These are phyloP conservation scores for Drosophila azteca DNA, from an alignment of 1,140 invertebrate genomes.

Conservation along the genomic window DNA sequence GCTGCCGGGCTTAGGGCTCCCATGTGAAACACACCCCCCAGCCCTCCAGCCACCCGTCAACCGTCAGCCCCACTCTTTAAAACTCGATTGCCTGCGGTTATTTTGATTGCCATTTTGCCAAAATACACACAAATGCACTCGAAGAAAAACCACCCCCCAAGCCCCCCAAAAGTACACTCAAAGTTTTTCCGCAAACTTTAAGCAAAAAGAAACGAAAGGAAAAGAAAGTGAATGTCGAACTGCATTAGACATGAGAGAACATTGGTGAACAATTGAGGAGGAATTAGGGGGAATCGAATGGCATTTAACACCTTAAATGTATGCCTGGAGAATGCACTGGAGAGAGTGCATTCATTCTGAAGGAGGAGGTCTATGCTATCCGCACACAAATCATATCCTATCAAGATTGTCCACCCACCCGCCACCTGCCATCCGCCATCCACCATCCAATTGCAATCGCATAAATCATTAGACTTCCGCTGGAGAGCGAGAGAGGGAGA, in stretches of 20 bases:
- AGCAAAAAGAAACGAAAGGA: constrained; percentile 63
- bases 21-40: too few species aligned
- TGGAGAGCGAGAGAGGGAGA: constrained; percentile 5
- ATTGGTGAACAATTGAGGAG: constrained; percentile 1
- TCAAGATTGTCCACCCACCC: constrained; percentile 8
- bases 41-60: too few species aligned
- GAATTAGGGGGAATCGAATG: constrained; percentile 30
- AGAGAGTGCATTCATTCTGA: too few species aligned
- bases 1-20: constrained; percentile 8
- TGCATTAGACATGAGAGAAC: constrained; percentile 39
- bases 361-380: too few species aligned
- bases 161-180: constrained; percentile 5
- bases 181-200: constrained; percentile 56
- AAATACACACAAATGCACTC: constrained; percentile 45
- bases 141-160: constrained; percentile 29
- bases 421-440: too few species aligned
- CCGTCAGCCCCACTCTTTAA: constrained; percentile 15
- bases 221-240: constrained; percentile 38
- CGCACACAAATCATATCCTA: not conserved
- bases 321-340: too few species aligned
- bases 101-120: constrained; percentile 75
- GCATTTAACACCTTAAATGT: not conserved
- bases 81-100: constrained; percentile 74
- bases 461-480: constrained; percentile 33
- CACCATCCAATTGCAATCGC: constrained; percentile 13